Evolutionary conservation across 2,888 invertebrate species (phyloP).

Genomic region (Matsumyia berberina): DNA sequence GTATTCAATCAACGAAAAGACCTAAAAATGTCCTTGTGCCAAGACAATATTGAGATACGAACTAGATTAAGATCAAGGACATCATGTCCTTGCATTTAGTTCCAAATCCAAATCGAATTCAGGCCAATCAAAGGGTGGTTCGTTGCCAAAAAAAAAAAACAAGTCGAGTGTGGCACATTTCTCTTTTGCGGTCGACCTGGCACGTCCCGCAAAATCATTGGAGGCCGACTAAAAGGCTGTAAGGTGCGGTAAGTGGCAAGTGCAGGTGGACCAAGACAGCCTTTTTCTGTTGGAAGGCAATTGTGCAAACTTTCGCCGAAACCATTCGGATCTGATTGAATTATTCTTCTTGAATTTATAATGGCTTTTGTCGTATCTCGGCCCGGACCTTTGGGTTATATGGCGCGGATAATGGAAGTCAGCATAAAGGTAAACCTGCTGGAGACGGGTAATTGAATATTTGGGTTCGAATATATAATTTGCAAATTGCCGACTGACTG

Average conservation of each 20-base stretch:
- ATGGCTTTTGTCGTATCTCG: background rate
- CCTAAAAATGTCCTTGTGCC: background rate
- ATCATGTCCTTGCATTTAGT: background rate
- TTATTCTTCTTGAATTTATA: background rate
- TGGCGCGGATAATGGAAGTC: too few relatives aligned
- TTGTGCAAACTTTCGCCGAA: background rate
- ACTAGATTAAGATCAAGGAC: slow-evolving; percentile 7
- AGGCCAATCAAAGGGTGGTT: background rate
- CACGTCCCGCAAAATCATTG: slow-evolving; percentile 11
- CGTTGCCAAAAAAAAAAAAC: slow-evolving; percentile 37
- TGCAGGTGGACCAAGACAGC: background rate
- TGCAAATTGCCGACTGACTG: background rate
- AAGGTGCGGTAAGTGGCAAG: slow-evolving; percentile 10
- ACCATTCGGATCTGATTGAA: background rate
- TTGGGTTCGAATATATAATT: background rate
- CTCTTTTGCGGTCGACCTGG: slow-evolving; percentile 29
- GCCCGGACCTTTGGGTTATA: too few relatives aligned
- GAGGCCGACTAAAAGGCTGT: background rate
- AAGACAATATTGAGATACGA: background rate
- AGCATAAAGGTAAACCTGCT: background rate
- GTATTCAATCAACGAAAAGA: slow-evolving; percentile 1
- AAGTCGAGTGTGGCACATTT: too few relatives aligned
- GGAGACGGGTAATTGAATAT: background rate
- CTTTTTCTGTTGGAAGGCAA: background rate
- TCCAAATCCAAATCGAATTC: slow-evolving; percentile 9